Base-by-base conservation (phyloP, 1,140 invertebrate species). In the Temnothorax curvispinosus region DNA sequence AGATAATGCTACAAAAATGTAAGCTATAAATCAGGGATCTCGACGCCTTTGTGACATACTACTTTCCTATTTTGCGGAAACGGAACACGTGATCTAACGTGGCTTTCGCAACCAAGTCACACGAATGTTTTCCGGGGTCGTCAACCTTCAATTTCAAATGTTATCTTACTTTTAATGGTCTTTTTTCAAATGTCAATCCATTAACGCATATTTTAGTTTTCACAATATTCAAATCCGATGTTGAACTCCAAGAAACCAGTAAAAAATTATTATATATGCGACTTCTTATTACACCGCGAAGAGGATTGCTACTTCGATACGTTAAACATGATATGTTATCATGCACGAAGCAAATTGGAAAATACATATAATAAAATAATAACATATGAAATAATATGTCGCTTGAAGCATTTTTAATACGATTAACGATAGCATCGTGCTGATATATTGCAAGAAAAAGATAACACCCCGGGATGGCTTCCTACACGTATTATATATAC, bases 1-100 rank as follows among this genome's bases (percentile, higher is more conserved):
- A 41, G 15, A 69, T n/a, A 69, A n/a, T 38, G 44, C 13, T 9
- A 44, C n/a, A 8, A 54, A 21, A 21, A n/a, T 52, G 8, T 7
- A 15, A 69, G 32, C 47, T 27, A 56, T 80, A 69, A 80, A 69
- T 80, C 77, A 80, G 3, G 3, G 47, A 69, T 64, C n/a, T n/a
- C 58, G 35, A 54, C 64, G 60, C 54, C 21, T 60, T 60, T 60
- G 56, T 41, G 47, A 62, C 21, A 62, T 77, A 47, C 75, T 52
- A 47, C 41, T 50, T 69, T 69, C n/a, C 64, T 41, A 80, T 69
- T 35, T 80, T 18, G 47, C 21, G 64, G 44, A 69, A 80, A 41
- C 35, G 21, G 35, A 13, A 27, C 47, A 54, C 47, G 62, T 52
- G 56, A 15, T 62, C 5, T 69, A 47, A 18, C 32, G 8, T 35